These are phyloP conservation scores for Microplitis mediator DNA, from an alignment of 1,140 invertebrate species.

Conservation along the genomic window DNA sequence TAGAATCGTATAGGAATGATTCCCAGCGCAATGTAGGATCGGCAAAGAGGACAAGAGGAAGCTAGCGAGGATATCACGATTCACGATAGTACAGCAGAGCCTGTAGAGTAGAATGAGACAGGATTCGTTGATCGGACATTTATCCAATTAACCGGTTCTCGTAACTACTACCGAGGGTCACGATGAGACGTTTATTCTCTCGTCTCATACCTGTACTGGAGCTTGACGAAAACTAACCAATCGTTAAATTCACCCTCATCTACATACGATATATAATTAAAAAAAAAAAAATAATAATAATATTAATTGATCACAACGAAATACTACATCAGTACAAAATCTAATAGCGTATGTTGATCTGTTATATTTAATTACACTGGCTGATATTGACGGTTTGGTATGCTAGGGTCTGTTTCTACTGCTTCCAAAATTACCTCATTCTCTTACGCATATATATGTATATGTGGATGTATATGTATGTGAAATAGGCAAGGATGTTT, in stretches of 20 bases:
- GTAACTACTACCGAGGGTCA: conserved; percentile 43
- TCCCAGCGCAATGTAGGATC: no score
- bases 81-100: conserved; percentile 33
- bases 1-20: no score
- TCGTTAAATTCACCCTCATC: not conserved
- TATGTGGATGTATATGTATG: not conserved
- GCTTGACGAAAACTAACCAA: not conserved
- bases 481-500: conserved; percentile 11
- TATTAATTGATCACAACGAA: conserved; percentile 21
- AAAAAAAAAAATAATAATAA: not conserved
- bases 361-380: conserved; percentile 62
- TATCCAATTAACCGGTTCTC: conserved; percentile 62
- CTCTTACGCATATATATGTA: conserved; percentile 11
- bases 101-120: conserved; percentile 15
- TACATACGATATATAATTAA: not conserved
- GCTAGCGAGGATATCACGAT: conserved; percentile 37
- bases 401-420: conserved; percentile 43
- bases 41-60: conserved; percentile 50
- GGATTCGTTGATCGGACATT: conserved; percentile 58
- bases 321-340: conserved; percentile 18
- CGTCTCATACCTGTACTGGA: not conserved
- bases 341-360: conserved; percentile 58
- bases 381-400: conserved; percentile 58
- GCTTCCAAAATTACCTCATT: conserved; percentile 57
- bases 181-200: conserved; percentile 29